These are phyloP conservation scores for Lamprotornis superbus DNA, from an alignment of 2,113 vertebrate genomes.

Conservation along the genomic window DNA sequence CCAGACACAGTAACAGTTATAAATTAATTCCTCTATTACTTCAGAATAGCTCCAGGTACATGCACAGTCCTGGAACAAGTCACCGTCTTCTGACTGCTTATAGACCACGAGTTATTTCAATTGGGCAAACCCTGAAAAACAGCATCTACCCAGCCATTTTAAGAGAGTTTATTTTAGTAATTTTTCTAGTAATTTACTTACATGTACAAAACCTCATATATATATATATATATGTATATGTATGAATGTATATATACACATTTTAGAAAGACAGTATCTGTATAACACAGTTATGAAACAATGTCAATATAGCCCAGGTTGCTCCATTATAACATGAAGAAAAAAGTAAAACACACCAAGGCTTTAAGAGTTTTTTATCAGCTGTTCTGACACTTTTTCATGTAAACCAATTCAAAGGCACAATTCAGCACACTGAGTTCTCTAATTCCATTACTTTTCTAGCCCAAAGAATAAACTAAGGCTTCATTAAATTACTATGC, in stretches of 20 bases:
- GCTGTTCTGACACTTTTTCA: not conserved
- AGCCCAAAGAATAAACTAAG: not conserved
- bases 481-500: not conserved
- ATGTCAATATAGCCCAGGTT: not conserved
- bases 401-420: not conserved
- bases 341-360: not conserved
- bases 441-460: not conserved
- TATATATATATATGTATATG: too few relatives aligned
- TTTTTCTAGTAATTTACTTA: not conserved
- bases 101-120: not conserved
- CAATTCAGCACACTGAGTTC: not conserved
- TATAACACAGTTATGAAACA: not conserved
- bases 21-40: not conserved
- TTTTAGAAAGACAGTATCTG: not conserved
- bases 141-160: not conserved
- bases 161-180: not conserved
- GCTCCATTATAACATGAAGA: not conserved
- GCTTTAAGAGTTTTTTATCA: not conserved
- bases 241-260: not conserved
- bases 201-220: not conserved
- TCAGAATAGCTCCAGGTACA: not conserved
- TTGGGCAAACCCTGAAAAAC: not conserved
- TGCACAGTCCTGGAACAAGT: not conserved
- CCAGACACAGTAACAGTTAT: not conserved
- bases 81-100: not conserved